Evolutionary conservation across 2,113 vertebrate species (phyloP), one percentile per base, ranked within the genome.

Genomic region (Bubalus kerabau): DNA sequence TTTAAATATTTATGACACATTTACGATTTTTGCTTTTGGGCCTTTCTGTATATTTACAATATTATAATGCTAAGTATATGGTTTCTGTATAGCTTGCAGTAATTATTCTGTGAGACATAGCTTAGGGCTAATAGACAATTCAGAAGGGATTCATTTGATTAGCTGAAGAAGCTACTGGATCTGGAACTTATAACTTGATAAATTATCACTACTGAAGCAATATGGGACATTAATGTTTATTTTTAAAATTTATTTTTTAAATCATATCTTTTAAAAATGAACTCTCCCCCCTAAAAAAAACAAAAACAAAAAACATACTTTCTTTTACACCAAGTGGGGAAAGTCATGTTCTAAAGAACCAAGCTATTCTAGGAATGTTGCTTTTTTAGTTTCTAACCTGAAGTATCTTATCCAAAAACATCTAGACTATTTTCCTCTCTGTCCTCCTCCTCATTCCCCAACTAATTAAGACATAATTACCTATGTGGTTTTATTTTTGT

Each of bases 401-500:
- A 91, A 84, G 43, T 57, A 26, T 32, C 76, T 84, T 80, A 43
- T 78, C 87, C 59, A 54, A 12, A 81, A 74, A 24, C n/a, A 92
- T 78, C 52, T 57, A 85, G n/a, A 78, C 56, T 57, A 43, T 94
- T 90, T 92, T 86, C 48, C 13, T 60, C 14, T 76, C 13, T 81
- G 52, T 80, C 30, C 81, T 54, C 52, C 50, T 81, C 78, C 46
- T 93, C 26, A 12, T 59, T 36, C 46, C 88, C 11, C 24, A 87
- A 43, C 56, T 97, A 94, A 96, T 97, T 94, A 96, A 93, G 64
- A 48, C 56, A 88, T 48, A 78, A 64, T 95, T 97, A 54, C 92
- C 48, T 12, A 14, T 21, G 74, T 26, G 88, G 32, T 54, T 94
- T 91, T 87, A 80, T 92, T 92, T 97, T 93, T 90, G 36, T 87